Conservation (phyloP, 2,888 invertebrate genomes). For the Drosophila paramelanica region DNA sequence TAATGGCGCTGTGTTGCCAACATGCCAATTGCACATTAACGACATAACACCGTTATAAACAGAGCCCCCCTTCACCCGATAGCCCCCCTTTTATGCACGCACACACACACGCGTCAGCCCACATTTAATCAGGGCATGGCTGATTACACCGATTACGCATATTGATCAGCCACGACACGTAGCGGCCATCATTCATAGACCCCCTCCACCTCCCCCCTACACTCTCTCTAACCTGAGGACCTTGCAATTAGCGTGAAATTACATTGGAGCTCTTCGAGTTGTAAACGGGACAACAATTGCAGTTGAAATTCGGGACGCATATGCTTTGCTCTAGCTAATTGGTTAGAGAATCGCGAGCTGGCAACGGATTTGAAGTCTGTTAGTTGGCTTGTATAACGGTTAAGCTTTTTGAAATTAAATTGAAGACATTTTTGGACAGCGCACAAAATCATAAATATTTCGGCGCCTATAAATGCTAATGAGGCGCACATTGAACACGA, state of each 20-base stretch:
- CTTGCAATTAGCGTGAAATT: slow-evolving; percentile 58
- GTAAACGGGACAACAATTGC: neutral
- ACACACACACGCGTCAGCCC: slow-evolving; percentile 16
- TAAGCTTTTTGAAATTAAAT: slow-evolving; percentile 30
- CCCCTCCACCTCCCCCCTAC: neutral
- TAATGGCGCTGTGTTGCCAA: slow-evolving; percentile 65
- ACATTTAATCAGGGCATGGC: slow-evolving; percentile 53
- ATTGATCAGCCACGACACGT: slow-evolving; percentile 74
- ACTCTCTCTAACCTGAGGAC: slow-evolving; percentile 1
- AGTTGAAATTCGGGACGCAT: slow-evolving; percentile 32
- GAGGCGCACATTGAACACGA: slow-evolving; percentile 40
- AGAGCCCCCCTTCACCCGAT: slow-evolving; percentile 20
- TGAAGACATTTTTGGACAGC: slow-evolving; percentile 30
- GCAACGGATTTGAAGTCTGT: neutral
- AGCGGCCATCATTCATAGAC: slow-evolving; percentile 63
- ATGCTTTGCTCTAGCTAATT: slow-evolving; percentile 41
- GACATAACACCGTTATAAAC: slow-evolving; percentile 79
- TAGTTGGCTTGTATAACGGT: slow-evolving; percentile 9
- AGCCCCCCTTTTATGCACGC: neutral
- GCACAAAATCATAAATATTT: slow-evolving; percentile 60
- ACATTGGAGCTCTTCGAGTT: slow-evolving; percentile 10
- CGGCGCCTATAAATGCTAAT: slow-evolving; percentile 72
- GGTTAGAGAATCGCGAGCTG: slow-evolving; percentile 16
- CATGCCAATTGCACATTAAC: slow-evolving; percentile 84
- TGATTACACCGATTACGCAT: slow-evolving; percentile 76